Evolutionary conservation across 2,797 vertebrate species (phyloP).

Genomic region (Lutra lutra): DNA sequence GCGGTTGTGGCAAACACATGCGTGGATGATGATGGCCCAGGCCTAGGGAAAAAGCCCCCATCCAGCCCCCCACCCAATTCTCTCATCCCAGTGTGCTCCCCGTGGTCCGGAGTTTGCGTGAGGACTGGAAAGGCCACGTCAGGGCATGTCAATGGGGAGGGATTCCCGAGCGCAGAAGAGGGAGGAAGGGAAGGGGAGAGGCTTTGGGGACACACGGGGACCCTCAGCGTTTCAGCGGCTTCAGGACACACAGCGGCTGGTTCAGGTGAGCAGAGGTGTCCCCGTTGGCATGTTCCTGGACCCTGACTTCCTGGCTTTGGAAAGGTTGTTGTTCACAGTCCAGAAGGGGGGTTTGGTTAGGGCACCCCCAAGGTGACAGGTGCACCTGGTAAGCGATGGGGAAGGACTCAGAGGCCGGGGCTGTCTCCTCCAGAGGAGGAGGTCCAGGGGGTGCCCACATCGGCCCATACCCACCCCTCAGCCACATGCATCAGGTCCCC

Average conservation of each 20-base stretch:
- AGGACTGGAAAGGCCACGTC: neutral
- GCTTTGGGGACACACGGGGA: accelerated
- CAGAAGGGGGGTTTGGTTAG: accelerated
- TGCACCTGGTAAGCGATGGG: accelerated
- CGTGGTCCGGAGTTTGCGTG: accelerated
- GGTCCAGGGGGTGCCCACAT: accelerated
- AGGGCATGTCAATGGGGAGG: too few relatives aligned
- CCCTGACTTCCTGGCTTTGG: accelerated
- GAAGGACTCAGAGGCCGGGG: accelerated
- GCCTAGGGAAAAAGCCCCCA: neutral
- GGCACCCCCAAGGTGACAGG: neutral
- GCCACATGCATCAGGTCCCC: accelerated
- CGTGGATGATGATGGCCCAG: too few relatives aligned
- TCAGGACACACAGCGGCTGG: neutral
- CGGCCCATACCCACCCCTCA: neutral
- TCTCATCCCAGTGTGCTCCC: accelerated
- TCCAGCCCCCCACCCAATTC: too few relatives aligned
- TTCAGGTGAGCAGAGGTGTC: accelerated
- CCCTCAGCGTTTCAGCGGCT: accelerated
- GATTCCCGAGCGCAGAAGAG: accelerated
- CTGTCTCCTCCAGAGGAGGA: accelerated
- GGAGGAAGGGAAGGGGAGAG: neutral
- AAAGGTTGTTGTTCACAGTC: accelerated
- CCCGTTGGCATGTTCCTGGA: accelerated
- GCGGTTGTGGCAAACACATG: accelerated